A percentile compares a stretch with the other conserved stretches of the same genome.
Evolutionary conservation across 2,113 vertebrate species (phyloP).

Genomic region (Elaphurus davidianus): DNA sequence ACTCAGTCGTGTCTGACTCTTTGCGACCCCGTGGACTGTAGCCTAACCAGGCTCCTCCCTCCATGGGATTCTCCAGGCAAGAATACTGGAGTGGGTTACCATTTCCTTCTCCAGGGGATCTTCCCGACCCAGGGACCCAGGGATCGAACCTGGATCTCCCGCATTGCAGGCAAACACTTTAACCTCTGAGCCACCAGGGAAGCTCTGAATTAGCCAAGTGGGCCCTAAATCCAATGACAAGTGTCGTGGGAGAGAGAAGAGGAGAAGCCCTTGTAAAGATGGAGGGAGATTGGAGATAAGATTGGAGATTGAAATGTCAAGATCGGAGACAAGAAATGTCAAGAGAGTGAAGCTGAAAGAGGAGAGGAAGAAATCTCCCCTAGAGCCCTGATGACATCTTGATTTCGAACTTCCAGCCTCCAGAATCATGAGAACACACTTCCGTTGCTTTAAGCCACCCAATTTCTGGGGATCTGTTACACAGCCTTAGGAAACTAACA

Average conservation of each 20-base stretch:
- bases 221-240: neutral
- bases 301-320: neutral
- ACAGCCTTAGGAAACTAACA: neutral
- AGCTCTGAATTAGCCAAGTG: neutral
- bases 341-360: neutral
- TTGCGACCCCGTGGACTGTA: no score
- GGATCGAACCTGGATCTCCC: no score
- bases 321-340: neutral
- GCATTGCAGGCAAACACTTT: no score
- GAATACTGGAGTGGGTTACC: no score
- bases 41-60: no score
- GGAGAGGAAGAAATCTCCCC: neutral
- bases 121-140: no score
- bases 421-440: neutral
- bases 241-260: neutral
- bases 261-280: neutral
- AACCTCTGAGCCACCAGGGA: no score
- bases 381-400: neutral
- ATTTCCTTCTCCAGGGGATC: no score
- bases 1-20: no score
- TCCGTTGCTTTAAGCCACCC: neutral
- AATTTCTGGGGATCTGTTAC: neutral
- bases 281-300: neutral
- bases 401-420: neutral
- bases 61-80: no score